phyloP scores from a whole-genome alignment of 1,140 invertebrate species.

The Camponotus floridanus region DNA sequence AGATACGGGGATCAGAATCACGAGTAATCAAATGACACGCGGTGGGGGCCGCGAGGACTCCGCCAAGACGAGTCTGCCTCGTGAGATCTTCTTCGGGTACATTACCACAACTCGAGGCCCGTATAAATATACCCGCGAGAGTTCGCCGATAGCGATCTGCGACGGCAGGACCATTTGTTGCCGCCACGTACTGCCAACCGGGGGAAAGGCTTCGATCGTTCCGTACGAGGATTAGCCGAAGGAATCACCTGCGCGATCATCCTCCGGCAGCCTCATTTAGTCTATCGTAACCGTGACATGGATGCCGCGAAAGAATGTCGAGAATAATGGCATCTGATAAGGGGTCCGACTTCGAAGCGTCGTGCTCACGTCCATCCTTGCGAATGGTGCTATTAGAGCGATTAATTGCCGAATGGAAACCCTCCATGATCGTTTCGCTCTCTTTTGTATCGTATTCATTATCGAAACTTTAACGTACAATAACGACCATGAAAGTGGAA shows the following conservation, averaged over 20 bases:
- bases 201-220: conserved; percentile 57
- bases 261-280: conserved; percentile 57
- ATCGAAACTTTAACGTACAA: neutral
- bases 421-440: neutral
- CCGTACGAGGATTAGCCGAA: conserved; percentile 41
- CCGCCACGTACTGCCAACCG: conserved; percentile 71
- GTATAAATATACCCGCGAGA: conserved; percentile 82
- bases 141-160: conserved; percentile 82
- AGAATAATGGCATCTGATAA: conserved; percentile 72
- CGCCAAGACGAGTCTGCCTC: conserved; percentile 34
- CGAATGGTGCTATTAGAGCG: conserved; percentile 21
- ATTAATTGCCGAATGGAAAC: conserved; percentile 40
- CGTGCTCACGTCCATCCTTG: conserved; percentile 8
- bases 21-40: conserved; percentile 62
- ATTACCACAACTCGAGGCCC: conserved; percentile 79
- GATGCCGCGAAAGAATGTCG: conserved; percentile 43
- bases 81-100: conserved; percentile 74
- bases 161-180: conserved; percentile 83
- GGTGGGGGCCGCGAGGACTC: conserved; percentile 6
- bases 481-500: neutral
- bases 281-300: conserved; percentile 45
- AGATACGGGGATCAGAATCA: conserved; percentile 54
- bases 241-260: conserved; percentile 70
- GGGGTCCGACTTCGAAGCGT: conserved; percentile 1
- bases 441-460: neutral